These are phyloP conservation scores for Zele albiditarsus DNA, from an alignment of 2,888 invertebrate genomes.

Conservation along the genomic window DNA sequence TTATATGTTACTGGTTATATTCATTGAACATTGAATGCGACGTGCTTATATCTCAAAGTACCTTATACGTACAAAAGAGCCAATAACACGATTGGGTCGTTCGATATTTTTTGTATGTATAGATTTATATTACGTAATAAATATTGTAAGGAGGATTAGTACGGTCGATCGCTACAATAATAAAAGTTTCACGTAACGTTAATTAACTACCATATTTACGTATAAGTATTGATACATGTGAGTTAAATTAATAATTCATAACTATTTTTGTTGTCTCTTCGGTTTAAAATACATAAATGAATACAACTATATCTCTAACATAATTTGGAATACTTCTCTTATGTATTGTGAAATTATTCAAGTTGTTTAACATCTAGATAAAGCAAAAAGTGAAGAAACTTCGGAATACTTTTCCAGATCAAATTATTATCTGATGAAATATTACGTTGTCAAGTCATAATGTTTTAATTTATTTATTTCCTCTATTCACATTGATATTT, in stretches of 20 bases:
- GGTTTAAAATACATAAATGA: no score
- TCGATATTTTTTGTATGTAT: background rate
- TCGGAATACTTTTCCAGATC: background rate
- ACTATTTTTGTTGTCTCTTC: no score
- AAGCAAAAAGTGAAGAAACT: background rate
- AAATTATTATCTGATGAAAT: background rate
- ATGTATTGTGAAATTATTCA: background rate
- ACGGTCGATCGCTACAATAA: background rate
- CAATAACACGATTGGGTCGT: background rate
- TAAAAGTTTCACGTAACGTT: background rate
- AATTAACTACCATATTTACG: no score
- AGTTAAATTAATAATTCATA: no score
- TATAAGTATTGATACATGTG: no score
- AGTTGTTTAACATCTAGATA: background rate
- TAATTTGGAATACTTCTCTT: background rate
- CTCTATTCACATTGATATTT: no score
- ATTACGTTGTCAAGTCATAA: no score
- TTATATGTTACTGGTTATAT: background rate
- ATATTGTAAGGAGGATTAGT: background rate
- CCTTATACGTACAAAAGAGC: background rate
- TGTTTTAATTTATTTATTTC: no score
- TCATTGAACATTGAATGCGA: constrained; percentile 5
- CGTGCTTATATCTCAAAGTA: background rate
- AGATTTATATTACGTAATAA: background rate
- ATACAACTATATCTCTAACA: no score